phyloP scores from a whole-genome alignment of 2,888 invertebrate genomes.

The Macrosoma leucophasiata region DNA sequence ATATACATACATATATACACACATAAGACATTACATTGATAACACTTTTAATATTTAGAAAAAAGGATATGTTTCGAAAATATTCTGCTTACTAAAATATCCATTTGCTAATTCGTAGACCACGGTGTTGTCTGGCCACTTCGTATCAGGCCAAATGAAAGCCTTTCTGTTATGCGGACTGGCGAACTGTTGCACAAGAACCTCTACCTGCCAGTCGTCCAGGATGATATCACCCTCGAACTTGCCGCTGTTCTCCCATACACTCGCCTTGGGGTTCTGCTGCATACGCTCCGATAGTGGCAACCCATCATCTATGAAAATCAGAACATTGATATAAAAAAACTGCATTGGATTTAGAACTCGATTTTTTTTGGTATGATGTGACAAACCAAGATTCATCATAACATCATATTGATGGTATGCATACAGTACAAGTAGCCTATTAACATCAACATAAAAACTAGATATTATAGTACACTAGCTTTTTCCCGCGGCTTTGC shows the following conservation, averaged over 20 bases:
- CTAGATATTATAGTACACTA: too few relatives aligned
- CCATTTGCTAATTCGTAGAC: conserved; percentile 51
- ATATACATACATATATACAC: too few relatives aligned
- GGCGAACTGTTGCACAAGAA: conserved; percentile 44
- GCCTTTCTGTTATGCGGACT: conserved; percentile 50
- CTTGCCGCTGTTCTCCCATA: conserved; percentile 55
- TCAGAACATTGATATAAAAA: too few relatives aligned
- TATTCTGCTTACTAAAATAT: conserved; percentile 46
- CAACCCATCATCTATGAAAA: conserved; percentile 33
- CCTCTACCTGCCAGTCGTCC: conserved; percentile 51
- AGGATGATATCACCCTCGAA: conserved; percentile 59
- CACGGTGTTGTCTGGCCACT: conserved; percentile 55
- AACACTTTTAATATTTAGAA: too few relatives aligned
- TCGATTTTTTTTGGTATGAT: too few relatives aligned
- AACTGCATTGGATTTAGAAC: too few relatives aligned
- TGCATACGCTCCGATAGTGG: conserved; percentile 31
- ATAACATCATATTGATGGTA: too few relatives aligned
- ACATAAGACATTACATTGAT: too few relatives aligned
- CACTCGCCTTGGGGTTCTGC: conserved; percentile 32
- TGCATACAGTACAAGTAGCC: too few relatives aligned
- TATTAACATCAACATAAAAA: too few relatives aligned
- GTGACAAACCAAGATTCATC: too few relatives aligned
- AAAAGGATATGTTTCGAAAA: conserved; percentile 12
- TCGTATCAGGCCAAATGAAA: conserved; percentile 45
- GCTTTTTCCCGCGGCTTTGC: too few relatives aligned